Percentiles rank a stretch among this genome's conserved stretches.
phyloP scores from a whole-genome alignment of 2,888 invertebrate genomes.

The Junonia oenone region DNA sequence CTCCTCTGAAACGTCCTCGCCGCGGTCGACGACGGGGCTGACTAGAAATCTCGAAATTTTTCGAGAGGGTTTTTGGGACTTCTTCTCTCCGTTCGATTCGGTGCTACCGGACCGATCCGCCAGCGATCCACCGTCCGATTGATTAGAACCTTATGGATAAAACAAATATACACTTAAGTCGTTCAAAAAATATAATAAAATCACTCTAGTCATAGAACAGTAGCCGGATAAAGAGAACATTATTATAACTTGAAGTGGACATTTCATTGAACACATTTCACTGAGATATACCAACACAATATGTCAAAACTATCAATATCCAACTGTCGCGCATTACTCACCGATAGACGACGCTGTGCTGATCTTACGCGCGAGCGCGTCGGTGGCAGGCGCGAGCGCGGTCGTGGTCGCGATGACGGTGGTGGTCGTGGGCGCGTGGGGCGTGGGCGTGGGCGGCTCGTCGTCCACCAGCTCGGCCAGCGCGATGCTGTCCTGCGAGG shows the following conservation, averaged over 20 bases:
- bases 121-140: slow-evolving; percentile 65
- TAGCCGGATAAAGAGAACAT: too few relatives aligned
- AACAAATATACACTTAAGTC: too few relatives aligned
- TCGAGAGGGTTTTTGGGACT: slow-evolving; percentile 78
- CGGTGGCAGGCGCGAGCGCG: slow-evolving; percentile 28
- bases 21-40: slow-evolving; percentile 85
- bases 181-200: too few relatives aligned
- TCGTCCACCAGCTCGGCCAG: slow-evolving; percentile 57
- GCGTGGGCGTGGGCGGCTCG: slow-evolving; percentile 32
- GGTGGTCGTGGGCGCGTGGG: slow-evolving; percentile 20
- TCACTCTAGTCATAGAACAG: too few relatives aligned
- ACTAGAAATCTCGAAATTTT: slow-evolving; percentile 91
- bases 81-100: slow-evolving; percentile 63
- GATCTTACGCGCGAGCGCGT: slow-evolving; percentile 54
- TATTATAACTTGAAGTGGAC: too few relatives aligned
- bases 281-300: too few relatives aligned
- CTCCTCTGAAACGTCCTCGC: slow-evolving; percentile 44
- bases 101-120: slow-evolving; percentile 61
- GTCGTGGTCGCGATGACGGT: slow-evolving; percentile 23
- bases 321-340: slow-evolving; percentile 31
- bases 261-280: too few relatives aligned
- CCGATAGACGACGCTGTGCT: slow-evolving; percentile 72
- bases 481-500: slow-evolving; percentile 69
- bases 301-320: not conserved
- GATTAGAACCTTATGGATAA: slow-evolving; percentile 57